Evolutionary conservation across 2,888 invertebrate species (phyloP).

Genomic region (Parnassius orleans): DNA sequence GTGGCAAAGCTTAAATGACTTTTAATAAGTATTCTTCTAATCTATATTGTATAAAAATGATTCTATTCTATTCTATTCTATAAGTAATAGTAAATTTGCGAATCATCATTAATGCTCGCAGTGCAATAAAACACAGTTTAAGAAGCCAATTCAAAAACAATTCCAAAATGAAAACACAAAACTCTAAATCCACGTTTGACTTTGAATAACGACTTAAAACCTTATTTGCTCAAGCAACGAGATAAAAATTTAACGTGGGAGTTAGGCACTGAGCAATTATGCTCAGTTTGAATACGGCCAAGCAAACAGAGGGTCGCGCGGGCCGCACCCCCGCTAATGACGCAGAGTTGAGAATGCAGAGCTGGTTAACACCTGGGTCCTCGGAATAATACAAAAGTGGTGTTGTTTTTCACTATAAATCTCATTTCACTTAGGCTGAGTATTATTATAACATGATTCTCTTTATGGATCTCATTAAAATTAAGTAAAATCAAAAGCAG

Average conservation of each 20-base stretch:
- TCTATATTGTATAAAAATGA: no score
- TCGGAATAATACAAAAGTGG: slow-evolving; percentile 36
- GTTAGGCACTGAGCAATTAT: slow-evolving; percentile 58
- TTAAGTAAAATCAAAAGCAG: no score
- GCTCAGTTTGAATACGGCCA: slow-evolving; percentile 51
- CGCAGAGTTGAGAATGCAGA: slow-evolving; percentile 55
- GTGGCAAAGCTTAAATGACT: no score
- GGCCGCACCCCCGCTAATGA: slow-evolving; percentile 66
- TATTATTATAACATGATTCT: no score
- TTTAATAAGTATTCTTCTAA: no score
- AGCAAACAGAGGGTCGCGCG: slow-evolving; percentile 60
- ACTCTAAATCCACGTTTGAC: slow-evolving; percentile 18
- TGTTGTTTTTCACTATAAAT: no score
- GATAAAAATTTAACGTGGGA: slow-evolving; percentile 52
- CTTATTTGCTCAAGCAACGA: slow-evolving; percentile 28
- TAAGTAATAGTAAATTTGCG: no score
- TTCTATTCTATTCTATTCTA: no score
- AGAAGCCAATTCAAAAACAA: neutral
- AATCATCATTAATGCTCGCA: no score
- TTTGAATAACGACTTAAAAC: slow-evolving; percentile 32
- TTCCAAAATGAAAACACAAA: neutral
- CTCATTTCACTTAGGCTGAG: no score
- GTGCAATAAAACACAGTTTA: no score
- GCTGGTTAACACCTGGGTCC: slow-evolving; percentile 59
- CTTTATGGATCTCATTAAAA: no score